Evolutionary conservation across 2,888 invertebrate genomes (phyloP).

Genomic region (Entomobrya proxima): DNA sequence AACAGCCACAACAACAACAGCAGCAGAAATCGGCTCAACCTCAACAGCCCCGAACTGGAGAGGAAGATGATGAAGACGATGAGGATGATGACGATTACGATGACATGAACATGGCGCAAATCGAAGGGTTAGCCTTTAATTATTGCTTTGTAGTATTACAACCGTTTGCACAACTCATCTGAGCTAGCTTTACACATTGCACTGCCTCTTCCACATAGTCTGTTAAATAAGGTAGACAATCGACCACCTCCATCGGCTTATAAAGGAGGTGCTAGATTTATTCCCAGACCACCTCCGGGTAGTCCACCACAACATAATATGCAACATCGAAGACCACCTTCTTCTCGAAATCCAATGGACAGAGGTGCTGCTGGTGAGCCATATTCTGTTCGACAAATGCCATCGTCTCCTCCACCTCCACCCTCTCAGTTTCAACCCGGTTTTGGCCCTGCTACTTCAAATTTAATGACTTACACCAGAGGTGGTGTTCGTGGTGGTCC

Average conservation of each 20-base stretch:
- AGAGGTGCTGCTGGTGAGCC: constrained; percentile 42
- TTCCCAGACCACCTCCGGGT: constrained; percentile 33
- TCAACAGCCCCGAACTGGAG: constrained; percentile 16
- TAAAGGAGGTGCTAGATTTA: neutral
- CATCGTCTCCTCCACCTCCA: neutral
- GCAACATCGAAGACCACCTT: neutral
- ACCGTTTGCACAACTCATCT: neutral
- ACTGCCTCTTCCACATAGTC: neutral
- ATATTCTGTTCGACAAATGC: neutral
- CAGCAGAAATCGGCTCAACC: constrained; percentile 20
- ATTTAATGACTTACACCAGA: constrained; percentile 31
- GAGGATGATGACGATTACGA: constrained; percentile 61
- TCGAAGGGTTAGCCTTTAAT: constrained; percentile 56
- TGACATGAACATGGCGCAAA: constrained; percentile 56
- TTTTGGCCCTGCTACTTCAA: constrained; percentile 50
- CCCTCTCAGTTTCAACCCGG: constrained; percentile 26
- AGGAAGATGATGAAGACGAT: constrained; percentile 60
- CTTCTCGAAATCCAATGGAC: neutral
- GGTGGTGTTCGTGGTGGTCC: neutral
- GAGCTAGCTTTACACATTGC: neutral
- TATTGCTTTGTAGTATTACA: neutral
- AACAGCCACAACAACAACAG: constrained; percentile 4
- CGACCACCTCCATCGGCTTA: neutral
- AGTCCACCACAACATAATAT: constrained; percentile 6
- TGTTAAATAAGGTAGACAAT: constrained; percentile 38